Evolutionary conservation across 2,113 vertebrate species (phyloP).

Genomic region (Electrona antarctica): DNA sequence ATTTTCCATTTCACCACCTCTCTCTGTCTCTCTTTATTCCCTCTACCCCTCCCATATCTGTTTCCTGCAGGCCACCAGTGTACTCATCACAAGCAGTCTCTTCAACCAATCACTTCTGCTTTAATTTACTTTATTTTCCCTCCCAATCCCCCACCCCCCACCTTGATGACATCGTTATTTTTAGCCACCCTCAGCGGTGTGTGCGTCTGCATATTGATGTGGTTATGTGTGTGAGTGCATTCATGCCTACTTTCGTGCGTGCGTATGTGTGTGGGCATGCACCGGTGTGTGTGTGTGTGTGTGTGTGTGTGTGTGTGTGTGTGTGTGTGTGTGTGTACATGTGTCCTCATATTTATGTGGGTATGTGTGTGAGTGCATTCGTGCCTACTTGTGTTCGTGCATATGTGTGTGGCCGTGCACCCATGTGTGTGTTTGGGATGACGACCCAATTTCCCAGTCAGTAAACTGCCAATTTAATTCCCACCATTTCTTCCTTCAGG

Average conservation of each 20-base stretch:
- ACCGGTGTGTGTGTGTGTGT: too few species aligned
- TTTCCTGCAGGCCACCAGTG: slow-evolving; percentile 42
- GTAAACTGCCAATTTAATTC: slow-evolving; percentile 45
- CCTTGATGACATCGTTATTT: slow-evolving; percentile 51
- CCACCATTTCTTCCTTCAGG: slow-evolving; percentile 27
- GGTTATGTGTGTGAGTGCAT: slow-evolving; percentile 5
- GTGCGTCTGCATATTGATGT: slow-evolving; percentile 13
- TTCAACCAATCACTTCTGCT: slow-evolving; percentile 50
- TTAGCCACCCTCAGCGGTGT: slow-evolving; percentile 40
- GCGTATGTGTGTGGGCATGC: neutral
- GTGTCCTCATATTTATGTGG: slow-evolving; percentile 19
- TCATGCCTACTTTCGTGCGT: neutral
- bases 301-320: too few species aligned
- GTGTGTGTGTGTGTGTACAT: slow-evolving; percentile 8
- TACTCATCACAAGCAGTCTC: slow-evolving; percentile 40
- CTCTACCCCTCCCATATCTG: slow-evolving; percentile 20
- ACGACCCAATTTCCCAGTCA: slow-evolving; percentile 64
- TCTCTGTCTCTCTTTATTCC: slow-evolving; percentile 2
- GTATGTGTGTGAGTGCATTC: slow-evolving; percentile 3
- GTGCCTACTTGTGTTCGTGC: neutral
- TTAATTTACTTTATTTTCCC: slow-evolving; percentile 56
- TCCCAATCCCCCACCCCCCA: slow-evolving; percentile 27
- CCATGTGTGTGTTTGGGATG: slow-evolving; percentile 10
- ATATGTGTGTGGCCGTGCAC: neutral
- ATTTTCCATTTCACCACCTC: neutral